phyloP scores from a whole-genome alignment of 2,888 invertebrate species.

The Chamaedrilus cognettii region DNA sequence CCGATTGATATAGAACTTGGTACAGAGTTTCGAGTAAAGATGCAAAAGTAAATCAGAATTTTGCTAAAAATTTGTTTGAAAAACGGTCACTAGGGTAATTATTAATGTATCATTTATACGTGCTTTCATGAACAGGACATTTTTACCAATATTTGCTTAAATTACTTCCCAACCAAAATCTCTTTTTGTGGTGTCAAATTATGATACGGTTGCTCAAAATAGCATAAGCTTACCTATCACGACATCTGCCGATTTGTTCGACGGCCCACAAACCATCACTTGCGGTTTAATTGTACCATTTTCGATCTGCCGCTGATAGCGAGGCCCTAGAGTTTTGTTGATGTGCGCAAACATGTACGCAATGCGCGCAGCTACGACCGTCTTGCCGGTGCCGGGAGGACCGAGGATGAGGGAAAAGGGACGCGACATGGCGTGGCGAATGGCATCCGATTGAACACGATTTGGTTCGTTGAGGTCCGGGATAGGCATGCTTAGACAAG shows the following conservation, averaged over 20 bases:
- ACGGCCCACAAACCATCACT: slow-evolving; percentile 53
- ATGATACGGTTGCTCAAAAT: too few species aligned
- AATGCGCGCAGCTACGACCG: slow-evolving; percentile 44
- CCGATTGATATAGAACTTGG: too few species aligned
- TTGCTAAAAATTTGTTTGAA: too few species aligned
- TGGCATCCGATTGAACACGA: slow-evolving; percentile 43
- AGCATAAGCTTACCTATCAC: slow-evolving; percentile 52
- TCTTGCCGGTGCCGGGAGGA: slow-evolving; percentile 51
- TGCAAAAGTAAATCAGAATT: too few species aligned
- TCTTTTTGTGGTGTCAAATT: too few species aligned
- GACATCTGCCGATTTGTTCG: slow-evolving; percentile 49
- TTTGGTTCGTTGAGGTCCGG: slow-evolving; percentile 27
- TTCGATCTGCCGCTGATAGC: neutral
- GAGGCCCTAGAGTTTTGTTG: slow-evolving; percentile 15
- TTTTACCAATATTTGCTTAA: too few species aligned
- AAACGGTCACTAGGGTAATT: too few species aligned
- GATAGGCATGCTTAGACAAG: neutral
- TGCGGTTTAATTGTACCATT: slow-evolving; percentile 30
- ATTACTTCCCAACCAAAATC: too few species aligned
- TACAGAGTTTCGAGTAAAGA: too few species aligned
- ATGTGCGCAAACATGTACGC: slow-evolving; percentile 41
- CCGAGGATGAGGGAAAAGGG: slow-evolving; percentile 50
- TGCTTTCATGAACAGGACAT: too few species aligned
- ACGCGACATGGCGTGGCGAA: slow-evolving; percentile 41
- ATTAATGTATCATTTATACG: too few species aligned